phyloP scores from a whole-genome alignment of 53 echinoderm and acorn worm species.

The Echinarachnius parma region DNA sequence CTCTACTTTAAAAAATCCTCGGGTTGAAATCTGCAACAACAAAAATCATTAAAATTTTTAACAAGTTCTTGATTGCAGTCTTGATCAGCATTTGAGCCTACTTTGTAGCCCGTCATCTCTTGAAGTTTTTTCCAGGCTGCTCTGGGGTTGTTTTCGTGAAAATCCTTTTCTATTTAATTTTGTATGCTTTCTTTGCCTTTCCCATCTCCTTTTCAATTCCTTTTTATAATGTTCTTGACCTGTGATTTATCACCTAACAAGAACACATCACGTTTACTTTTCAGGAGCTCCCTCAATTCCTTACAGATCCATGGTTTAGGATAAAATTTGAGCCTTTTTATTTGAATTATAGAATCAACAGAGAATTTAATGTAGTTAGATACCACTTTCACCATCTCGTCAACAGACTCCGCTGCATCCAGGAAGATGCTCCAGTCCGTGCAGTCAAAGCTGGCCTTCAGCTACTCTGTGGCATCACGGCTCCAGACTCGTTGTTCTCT shows the following conservation, averaged over 20 bases:
- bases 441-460: conserved; percentile 23
- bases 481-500: conserved; percentile 15
- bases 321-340: conserved; percentile 34
- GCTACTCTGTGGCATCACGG: conserved; percentile 30
- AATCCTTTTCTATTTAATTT: background rate
- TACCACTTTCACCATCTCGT: conserved; percentile 23
- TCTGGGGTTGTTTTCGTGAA: background rate
- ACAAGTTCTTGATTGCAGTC: background rate
- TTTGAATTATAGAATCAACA: conserved; percentile 36
- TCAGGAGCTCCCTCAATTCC: conserved; percentile 23
- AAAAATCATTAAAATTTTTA: conserved; percentile 1
- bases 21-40: background rate
- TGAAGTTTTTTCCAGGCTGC: conserved; percentile 4
- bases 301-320: conserved; percentile 42
- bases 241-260: background rate
- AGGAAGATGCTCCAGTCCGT: conserved; percentile 20
- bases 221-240: background rate
- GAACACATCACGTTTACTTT: conserved; percentile 12
- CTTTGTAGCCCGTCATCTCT: conserved; percentile 2
- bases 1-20: background rate
- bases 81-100: background rate
- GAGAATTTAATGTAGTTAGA: conserved; percentile 29
- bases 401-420: conserved; percentile 4
- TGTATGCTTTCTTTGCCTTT: background rate
- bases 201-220: background rate